These are phyloP conservation scores for Jacana jacana DNA, from an alignment of 2,113 vertebrate species.

Conservation along the genomic window DNA sequence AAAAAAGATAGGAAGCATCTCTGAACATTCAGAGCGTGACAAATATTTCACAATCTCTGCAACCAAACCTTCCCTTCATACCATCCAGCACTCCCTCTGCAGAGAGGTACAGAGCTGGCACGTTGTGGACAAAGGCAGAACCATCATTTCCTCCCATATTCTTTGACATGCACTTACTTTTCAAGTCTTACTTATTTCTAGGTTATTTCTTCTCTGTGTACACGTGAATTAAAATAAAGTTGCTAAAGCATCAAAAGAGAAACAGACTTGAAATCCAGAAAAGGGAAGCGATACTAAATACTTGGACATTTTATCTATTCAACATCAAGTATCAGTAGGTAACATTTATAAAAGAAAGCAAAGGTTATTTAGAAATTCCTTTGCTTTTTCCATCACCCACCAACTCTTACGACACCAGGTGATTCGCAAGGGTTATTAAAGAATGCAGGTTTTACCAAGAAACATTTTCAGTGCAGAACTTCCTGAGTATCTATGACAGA, in stretches of 20 bases:
- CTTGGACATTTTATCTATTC: background rate
- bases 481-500: background rate
- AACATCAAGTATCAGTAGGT: background rate
- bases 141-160: background rate
- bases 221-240: accelerated
- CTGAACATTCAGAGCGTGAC: background rate
- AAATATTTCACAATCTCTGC: background rate
- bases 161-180: background rate
- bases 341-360: background rate
- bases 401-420: background rate
- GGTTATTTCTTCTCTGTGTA: background rate
- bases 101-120: background rate
- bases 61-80: background rate
- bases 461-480: background rate
- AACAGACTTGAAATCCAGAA: background rate
- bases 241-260: background rate
- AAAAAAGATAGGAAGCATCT: background rate
- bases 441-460: background rate
- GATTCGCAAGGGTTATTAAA: background rate
- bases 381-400: background rate
- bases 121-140: accelerated
- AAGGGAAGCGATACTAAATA: background rate
- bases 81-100: background rate
- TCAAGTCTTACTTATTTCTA: background rate
- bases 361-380: background rate